A percentile compares a stretch with the other conserved stretches of the same genome.
Conservation (phyloP, 2,797 vertebrate genomes). For the Aldrovandia affinis region DNA sequence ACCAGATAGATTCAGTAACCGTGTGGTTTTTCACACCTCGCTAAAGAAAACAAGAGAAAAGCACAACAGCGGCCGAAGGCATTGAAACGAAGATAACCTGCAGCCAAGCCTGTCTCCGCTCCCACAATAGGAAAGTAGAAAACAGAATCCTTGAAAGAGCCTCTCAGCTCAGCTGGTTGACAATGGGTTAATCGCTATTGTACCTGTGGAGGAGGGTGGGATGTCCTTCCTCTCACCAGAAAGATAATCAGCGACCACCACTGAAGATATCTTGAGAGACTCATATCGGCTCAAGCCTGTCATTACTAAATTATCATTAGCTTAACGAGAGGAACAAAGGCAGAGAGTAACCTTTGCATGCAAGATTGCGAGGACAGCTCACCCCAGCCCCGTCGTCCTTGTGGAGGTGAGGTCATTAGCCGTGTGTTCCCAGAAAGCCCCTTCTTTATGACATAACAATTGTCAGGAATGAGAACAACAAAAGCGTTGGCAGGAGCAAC, state of each 20-base stretch:
- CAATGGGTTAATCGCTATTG: conserved; percentile 22
- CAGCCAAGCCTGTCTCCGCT: not conserved
- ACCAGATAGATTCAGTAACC: no score
- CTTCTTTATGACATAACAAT: not conserved
- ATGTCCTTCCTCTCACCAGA: conserved; percentile 55
- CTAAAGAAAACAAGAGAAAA: not conserved
- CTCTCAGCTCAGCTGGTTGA: not conserved
- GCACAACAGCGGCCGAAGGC: not conserved
- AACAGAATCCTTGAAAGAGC: conserved; percentile 20
- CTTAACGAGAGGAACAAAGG: conserved; percentile 29
- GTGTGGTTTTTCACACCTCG: not conserved
- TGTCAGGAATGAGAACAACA: not conserved
- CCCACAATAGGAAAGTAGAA: conserved; percentile 18
- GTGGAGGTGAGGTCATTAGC: conserved; percentile 7
- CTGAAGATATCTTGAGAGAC: conserved; percentile 55
- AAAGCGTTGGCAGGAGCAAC: not conserved
- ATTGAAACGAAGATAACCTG: not conserved
- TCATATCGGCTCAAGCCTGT: conserved; percentile 31
- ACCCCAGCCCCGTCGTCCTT: not conserved
- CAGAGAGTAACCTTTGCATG: not conserved
- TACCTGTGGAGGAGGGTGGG: conserved; percentile 20
- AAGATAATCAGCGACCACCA: conserved; percentile 61
- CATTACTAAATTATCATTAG: conserved; percentile 36
- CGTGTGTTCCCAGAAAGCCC: not conserved
- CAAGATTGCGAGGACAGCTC: not conserved